Conservation (phyloP, 2,888 invertebrate species). For the Lasioglossum calceatum region DNA sequence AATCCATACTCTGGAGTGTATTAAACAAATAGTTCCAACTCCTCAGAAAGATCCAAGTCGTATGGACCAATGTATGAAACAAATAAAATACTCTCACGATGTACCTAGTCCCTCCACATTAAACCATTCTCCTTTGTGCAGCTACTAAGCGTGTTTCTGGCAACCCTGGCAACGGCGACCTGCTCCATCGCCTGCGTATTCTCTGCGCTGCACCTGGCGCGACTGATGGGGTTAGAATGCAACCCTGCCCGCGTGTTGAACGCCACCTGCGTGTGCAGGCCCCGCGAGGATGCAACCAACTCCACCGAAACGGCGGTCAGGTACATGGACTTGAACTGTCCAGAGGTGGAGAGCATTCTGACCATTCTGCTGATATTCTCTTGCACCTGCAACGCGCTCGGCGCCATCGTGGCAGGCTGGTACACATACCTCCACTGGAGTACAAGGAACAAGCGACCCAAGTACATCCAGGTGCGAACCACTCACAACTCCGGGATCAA, state of each 20-base stretch:
- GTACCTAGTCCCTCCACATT: neutral
- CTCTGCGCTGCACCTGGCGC: conserved; percentile 76
- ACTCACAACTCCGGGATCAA: conserved; percentile 40
- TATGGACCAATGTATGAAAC: too few species aligned
- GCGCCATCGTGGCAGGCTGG: conserved; percentile 74
- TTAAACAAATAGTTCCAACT: too few species aligned
- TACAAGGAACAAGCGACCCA: conserved; percentile 74
- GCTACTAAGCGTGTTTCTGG: conserved; percentile 75
- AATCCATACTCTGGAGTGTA: too few species aligned
- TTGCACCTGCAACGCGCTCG: conserved; percentile 76
- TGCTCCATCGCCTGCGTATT: conserved; percentile 76
- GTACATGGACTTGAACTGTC: conserved; percentile 80
- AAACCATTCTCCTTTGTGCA: conserved; percentile 37
- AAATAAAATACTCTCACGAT: too few species aligned
- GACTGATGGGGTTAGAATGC: conserved; percentile 77
- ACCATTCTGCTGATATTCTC: conserved; percentile 79
- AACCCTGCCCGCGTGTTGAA: conserved; percentile 76
- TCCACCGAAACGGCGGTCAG: conserved; percentile 68
- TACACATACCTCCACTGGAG: conserved; percentile 80
- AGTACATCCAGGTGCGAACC: conserved; percentile 79
- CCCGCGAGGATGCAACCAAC: conserved; percentile 59
- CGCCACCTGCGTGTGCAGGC: conserved; percentile 78
- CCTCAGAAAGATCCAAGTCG: too few species aligned
- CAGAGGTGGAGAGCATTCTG: conserved; percentile 79
- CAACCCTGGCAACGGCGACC: conserved; percentile 72